A percentile compares a stretch with the other conserved stretches of the same genome.
Evolutionary conservation across 2,113 vertebrate genomes (phyloP).

Genomic region (Micronycteris hirsuta): DNA sequence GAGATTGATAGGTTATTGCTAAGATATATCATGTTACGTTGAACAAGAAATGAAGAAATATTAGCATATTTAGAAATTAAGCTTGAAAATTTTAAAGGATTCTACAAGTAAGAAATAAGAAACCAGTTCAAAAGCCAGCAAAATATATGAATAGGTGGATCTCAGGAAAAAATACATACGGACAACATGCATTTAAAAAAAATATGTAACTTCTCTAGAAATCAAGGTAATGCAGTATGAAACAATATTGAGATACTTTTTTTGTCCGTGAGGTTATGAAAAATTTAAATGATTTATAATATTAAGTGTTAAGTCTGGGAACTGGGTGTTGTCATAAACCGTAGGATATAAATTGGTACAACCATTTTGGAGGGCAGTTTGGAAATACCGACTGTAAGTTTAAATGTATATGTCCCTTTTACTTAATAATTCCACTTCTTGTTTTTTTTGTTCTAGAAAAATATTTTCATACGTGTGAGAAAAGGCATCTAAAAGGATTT

Average conservation of each 20-base stretch:
- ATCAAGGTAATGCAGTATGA: neutral
- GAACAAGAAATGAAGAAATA: neutral
- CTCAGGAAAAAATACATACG: neutral
- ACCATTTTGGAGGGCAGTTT: neutral
- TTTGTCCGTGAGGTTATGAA: neutral
- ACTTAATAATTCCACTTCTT: neutral
- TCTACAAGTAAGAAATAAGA: neutral
- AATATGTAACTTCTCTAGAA: neutral
- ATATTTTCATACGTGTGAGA: neutral
- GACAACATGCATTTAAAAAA: neutral
- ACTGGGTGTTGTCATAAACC: neutral
- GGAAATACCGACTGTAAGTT: neutral
- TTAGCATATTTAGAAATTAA: conserved; percentile 26
- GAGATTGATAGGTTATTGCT: neutral
- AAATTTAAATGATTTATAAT: conserved; percentile 8
- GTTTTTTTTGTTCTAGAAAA: neutral
- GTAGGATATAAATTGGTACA: neutral
- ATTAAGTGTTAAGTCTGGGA: neutral
- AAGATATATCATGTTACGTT: conserved; percentile 23
- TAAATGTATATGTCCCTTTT: neutral
- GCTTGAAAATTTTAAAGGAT: neutral
- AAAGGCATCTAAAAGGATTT: neutral
- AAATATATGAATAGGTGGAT: neutral
- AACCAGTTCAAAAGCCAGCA: conserved; percentile 10
- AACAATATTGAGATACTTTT: neutral